Conservation (phyloP, 2,113 vertebrate genomes). For the Pogona vitticeps region DNA sequence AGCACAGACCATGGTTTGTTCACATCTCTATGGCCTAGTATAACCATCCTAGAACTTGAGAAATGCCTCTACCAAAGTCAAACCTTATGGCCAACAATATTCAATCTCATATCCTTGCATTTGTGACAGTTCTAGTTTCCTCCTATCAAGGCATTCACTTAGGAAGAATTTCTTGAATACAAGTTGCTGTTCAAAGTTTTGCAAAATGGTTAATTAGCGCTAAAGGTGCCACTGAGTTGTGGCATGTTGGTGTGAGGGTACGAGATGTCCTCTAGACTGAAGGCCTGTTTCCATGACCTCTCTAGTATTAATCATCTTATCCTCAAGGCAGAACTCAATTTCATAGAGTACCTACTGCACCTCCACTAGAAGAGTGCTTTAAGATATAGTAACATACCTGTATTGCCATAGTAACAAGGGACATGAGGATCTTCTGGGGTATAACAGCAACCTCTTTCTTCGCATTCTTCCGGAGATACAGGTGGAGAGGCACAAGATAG, state of each 20-base stretch:
- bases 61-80: neutral
- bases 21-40: too few species aligned
- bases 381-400: constrained; percentile 30
- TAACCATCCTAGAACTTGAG: neutral
- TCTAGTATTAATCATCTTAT: neutral
- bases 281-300: neutral
- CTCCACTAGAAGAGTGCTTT: too few species aligned
- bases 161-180: too few species aligned
- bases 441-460: constrained; percentile 52
- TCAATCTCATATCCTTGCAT: neutral
- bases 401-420: constrained; percentile 64
- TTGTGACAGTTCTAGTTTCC: neutral
- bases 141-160: neutral
- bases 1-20: too few species aligned
- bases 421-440: neutral
- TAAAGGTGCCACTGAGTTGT: neutral
- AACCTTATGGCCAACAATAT: neutral
- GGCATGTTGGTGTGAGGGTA: neutral
- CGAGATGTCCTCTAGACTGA: neutral
- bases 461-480: constrained; percentile 1
- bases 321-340: neutral
- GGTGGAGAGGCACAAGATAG: constrained; percentile 12
- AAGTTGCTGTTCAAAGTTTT: neutral
- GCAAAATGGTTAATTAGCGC: neutral
- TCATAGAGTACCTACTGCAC: neutral